Base-by-base conservation (phyloP, 2,113 vertebrate species). In the Cisticola juncidis region DNA sequence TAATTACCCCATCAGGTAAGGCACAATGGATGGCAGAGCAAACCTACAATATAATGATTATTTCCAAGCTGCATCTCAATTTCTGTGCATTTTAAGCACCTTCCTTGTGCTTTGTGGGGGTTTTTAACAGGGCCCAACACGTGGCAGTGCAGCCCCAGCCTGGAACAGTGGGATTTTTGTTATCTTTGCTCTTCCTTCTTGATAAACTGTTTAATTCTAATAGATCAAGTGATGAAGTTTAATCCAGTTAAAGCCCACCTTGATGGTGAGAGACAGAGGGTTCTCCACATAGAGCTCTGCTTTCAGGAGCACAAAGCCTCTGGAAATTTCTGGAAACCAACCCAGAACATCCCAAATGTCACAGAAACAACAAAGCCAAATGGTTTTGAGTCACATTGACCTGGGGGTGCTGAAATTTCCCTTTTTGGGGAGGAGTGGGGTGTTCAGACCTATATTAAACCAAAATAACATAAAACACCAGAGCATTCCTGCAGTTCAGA, bases 1-100 rank as follows among this genome's bases (percentile, higher is more conserved):
- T 78, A 96, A 97, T 97, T 96, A 95, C 68, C 79, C 42, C 94
- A 95, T 96, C 96, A 96, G 90, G 88, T 88, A 29, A 65, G 80
- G 82, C 81, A 96, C 85, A 90, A 93, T 48, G 92, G 62, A 78
- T 70, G 58, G 57, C 68, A 51, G 91, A 5, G 1, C 71, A 28
- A 36, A 42, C 54, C 51, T 31, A 36, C 68, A 47, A 36, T 8
- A 10, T 1, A 44, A 40, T 61, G 9, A 73, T 71, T 85, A 76
- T 51, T 97, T 88, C 35, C 81, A 50, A 74, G 64, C 10, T 88
- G 58, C 42, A 28, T 58, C 87, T 83, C 33, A 24, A 47, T 71
- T 92, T 72, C 38, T 35, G 64, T 21, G 45, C 54, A 90, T 80
- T 87, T 87, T 50, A 53, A 86, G 62, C 66, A 82, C 19, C 66